Evolutionary conservation across 2,888 invertebrate species (phyloP).

Genomic region (Nomada flava): DNA sequence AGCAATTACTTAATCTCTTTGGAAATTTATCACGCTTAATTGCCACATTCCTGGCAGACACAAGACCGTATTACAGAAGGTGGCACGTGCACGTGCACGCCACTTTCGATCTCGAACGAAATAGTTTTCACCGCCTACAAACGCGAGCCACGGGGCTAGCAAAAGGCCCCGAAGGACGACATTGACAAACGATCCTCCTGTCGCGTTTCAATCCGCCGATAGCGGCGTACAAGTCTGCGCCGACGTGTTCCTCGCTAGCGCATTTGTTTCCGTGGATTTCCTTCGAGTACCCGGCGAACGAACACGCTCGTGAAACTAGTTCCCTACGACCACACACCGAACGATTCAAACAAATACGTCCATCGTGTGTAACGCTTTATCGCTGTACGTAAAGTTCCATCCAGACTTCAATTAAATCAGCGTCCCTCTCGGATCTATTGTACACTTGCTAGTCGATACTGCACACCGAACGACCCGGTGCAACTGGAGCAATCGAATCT

Average conservation of each 20-base stretch:
- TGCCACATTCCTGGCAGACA: background rate
- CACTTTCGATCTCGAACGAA: slow-evolving; percentile 26
- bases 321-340: slow-evolving; percentile 23
- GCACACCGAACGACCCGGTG: background rate
- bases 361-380: slow-evolving; percentile 29
- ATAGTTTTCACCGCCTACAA: slow-evolving; percentile 16
- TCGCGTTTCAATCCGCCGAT: slow-evolving; percentile 63
- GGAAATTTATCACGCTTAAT: slow-evolving; percentile 7
- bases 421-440: background rate
- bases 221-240: slow-evolving; percentile 50
- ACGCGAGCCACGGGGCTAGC: slow-evolving; percentile 54
- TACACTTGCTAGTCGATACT: too few relatives aligned
- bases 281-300: slow-evolving; percentile 29
- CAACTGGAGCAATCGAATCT: slow-evolving; percentile 17
- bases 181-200: slow-evolving; percentile 71
- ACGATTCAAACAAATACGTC: slow-evolving; percentile 3
- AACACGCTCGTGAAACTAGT: slow-evolving; percentile 23
- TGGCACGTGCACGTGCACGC: background rate
- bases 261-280: slow-evolving; percentile 51
- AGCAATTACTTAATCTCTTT: background rate
- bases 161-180: slow-evolving; percentile 65
- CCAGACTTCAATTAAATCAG: slow-evolving; percentile 30
- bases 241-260: slow-evolving; percentile 56
- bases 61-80: too few relatives aligned
- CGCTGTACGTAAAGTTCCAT: slow-evolving; percentile 45